Percentiles rank a stretch among this genome's conserved stretches.
Evolutionary conservation across 30 jellyfish, hydroid and myxozoan genomes (phyloP).

Genomic region (Hydractinia echinata): DNA sequence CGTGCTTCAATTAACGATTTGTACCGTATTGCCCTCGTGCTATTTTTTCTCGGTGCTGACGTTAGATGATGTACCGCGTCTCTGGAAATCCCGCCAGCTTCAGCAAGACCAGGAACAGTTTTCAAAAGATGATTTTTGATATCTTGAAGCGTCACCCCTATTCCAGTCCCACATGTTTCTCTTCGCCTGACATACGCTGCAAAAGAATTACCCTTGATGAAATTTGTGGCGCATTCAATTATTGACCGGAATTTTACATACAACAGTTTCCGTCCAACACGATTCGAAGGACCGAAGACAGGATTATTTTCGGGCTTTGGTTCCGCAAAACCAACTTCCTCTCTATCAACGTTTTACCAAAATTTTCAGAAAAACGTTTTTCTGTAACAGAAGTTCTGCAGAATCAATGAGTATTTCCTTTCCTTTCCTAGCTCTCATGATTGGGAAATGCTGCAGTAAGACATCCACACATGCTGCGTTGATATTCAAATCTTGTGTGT

Average conservation of each 20-base stretch:
- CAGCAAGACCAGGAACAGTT: slow-evolving; percentile 24
- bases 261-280: slow-evolving; percentile 14
- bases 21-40: neutral
- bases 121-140: slow-evolving; percentile 8
- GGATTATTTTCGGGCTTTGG: neutral
- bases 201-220: slow-evolving; percentile 24
- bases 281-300: slow-evolving; percentile 5
- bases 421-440: slow-evolving; percentile 10
- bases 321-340: slow-evolving; percentile 4
- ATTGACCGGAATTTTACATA: slow-evolving; percentile 15
- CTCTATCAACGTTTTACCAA: slow-evolving; percentile 16
- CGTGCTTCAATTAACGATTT: too few species aligned
- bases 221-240: slow-evolving; percentile 17
- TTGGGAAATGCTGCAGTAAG: slow-evolving; percentile 8
- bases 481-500: too few species aligned
- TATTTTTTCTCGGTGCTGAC: slow-evolving; percentile 14
- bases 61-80: slow-evolving; percentile 2
- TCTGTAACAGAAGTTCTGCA: slow-evolving; percentile 19
- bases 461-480: too few species aligned
- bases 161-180: slow-evolving; percentile 23
- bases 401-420: slow-evolving; percentile 13
- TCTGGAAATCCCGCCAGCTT: slow-evolving; percentile 21
- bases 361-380: neutral
- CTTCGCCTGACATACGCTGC: slow-evolving; percentile 24
- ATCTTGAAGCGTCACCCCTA: slow-evolving; percentile 6